Conservation (phyloP, 2,113 vertebrate species). For the Porphyrio hochstetteri region DNA sequence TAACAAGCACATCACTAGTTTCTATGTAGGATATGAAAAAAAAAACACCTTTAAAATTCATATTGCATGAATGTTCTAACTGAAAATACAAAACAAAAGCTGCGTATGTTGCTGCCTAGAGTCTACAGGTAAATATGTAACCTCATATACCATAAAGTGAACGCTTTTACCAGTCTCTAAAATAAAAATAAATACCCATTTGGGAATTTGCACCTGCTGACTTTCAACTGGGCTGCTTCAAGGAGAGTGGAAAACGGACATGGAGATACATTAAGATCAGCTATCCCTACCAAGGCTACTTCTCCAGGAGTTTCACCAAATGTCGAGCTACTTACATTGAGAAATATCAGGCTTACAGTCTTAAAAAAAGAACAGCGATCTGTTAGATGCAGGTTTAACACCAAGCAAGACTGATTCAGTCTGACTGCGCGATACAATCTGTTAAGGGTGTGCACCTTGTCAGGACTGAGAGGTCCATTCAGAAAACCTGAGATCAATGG, state of each 20-base stretch:
- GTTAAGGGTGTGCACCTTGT: not conserved
- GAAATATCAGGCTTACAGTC: not conserved
- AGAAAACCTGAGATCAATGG: constrained; percentile 62
- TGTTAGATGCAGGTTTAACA: not conserved
- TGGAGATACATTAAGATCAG: not conserved
- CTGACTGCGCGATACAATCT: not conserved
- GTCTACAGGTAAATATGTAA: not conserved
- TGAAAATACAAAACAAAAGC: not conserved
- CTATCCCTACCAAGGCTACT: not conserved
- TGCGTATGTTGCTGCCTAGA: not conserved
- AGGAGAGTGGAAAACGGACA: not conserved
- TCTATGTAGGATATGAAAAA: not conserved
- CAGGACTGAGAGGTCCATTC: constrained; percentile 16
- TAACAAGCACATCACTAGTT: not conserved
- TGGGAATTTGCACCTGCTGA: constrained; percentile 15
- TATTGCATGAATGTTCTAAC: not conserved
- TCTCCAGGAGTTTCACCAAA: not conserved
- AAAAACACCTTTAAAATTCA: not conserved
- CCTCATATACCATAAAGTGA: not conserved
- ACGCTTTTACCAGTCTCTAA: not conserved
- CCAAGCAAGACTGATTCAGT: not conserved
- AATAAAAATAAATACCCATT: not conserved
- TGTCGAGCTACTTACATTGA: not conserved
- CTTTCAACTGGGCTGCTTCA: constrained; percentile 7
- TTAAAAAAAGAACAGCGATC: not conserved